phyloP scores from a whole-genome alignment of 2,113 vertebrate species.

The Gavia stellata region DNA sequence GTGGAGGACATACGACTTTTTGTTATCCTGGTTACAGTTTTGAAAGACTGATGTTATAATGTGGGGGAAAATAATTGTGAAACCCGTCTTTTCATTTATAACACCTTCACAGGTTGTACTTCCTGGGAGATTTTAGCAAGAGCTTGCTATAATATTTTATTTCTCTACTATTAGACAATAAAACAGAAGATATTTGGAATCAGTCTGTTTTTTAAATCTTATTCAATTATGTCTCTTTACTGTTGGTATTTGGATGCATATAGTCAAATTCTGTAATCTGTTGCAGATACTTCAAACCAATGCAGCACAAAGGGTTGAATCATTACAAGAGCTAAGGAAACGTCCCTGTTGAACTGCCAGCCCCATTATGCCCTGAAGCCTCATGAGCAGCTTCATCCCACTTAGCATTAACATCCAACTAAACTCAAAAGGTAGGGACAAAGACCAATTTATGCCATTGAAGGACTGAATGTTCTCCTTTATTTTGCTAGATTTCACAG shows the following conservation, averaged over 20 bases:
- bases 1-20: background rate
- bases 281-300: background rate
- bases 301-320: background rate
- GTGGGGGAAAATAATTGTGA: background rate
- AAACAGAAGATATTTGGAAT: background rate
- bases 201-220: background rate
- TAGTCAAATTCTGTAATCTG: background rate
- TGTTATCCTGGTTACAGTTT: background rate
- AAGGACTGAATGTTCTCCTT: background rate
- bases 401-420: background rate
- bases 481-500: background rate
- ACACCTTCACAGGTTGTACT: background rate
- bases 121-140: background rate
- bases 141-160: background rate
- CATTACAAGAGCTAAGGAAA: background rate
- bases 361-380: background rate
- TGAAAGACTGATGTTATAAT: background rate
- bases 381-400: background rate
- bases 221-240: background rate
- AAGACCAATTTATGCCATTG: background rate
- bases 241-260: background rate
- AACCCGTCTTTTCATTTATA: background rate
- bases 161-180: background rate
- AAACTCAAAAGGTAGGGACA: background rate
- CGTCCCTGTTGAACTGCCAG: background rate